A percentile compares a stretch with the other conserved stretches of the same genome.
Evolutionary conservation across 2,888 invertebrate species (phyloP).

Genomic region (Lordiphosa andalusiaca): DNA sequence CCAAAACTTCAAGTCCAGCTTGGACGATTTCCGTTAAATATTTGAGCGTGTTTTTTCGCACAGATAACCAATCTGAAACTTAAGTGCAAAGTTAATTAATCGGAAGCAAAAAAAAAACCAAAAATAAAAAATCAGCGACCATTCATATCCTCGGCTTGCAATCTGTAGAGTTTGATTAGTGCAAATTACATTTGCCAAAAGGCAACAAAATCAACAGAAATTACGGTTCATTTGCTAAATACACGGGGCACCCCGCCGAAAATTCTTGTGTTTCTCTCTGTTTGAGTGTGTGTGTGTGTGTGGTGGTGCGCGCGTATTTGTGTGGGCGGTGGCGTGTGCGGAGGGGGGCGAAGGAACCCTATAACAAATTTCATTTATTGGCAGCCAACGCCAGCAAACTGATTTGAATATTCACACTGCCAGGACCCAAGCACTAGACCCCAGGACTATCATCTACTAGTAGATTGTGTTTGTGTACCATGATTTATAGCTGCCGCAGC

Average conservation of each 20-base stretch:
- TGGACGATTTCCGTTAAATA: slow-evolving; percentile 3
- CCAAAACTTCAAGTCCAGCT: slow-evolving; percentile 4
- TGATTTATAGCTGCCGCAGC: slow-evolving; percentile 50
- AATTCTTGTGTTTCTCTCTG: slow-evolving; percentile 1
- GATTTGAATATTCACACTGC: slow-evolving; percentile 54
- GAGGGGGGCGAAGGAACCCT: slow-evolving; percentile 26
- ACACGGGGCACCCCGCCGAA: slow-evolving; percentile 21
- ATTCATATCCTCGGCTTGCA: slow-evolving; percentile 18
- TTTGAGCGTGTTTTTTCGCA: slow-evolving; percentile 6
- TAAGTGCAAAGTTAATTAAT: too few relatives aligned
- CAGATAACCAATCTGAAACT: too few relatives aligned
- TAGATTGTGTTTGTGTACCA: slow-evolving; percentile 31
- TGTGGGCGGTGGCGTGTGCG: slow-evolving; percentile 2
- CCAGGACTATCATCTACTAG: slow-evolving; percentile 25
- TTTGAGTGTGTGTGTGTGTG: slow-evolving; percentile 4
- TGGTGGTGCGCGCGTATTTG: not conserved
- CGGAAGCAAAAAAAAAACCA: not conserved
- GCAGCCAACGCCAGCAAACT: slow-evolving; percentile 31
- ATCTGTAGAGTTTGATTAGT: slow-evolving; percentile 22
- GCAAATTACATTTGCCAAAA: slow-evolving; percentile 12
- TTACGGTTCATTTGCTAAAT: slow-evolving; percentile 39
- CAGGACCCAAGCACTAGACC: slow-evolving; percentile 9
- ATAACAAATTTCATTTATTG: slow-evolving; percentile 42
- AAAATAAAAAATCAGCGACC: slow-evolving; percentile 4
- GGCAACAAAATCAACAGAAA: slow-evolving; percentile 29